These are phyloP conservation scores for Megaceryle maxima DNA, from an alignment of 2,113 vertebrate species.

Conservation along the genomic window DNA sequence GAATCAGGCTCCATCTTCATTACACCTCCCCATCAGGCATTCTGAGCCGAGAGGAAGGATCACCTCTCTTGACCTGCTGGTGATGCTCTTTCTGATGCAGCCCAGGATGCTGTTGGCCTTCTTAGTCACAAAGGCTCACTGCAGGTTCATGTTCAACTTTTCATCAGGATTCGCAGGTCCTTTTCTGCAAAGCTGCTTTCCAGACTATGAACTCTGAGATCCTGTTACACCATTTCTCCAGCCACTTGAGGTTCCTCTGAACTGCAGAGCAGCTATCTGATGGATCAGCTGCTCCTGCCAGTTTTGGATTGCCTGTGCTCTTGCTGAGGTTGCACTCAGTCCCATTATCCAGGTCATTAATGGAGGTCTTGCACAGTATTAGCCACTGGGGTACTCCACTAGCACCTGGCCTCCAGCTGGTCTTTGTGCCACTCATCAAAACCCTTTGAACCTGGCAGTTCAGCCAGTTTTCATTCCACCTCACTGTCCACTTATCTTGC, in stretches of 20 bases:
- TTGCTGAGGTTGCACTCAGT: background rate
- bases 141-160: background rate
- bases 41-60: background rate
- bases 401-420: background rate
- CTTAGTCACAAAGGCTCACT: background rate
- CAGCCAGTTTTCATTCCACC: background rate
- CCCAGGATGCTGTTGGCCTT: background rate
- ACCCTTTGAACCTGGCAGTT: background rate
- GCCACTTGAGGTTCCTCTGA: background rate
- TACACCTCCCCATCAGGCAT: background rate
- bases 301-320: background rate
- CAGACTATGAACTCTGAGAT: background rate
- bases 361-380: background rate
- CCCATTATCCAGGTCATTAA: background rate
- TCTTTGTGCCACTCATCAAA: background rate
- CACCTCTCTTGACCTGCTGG: background rate
- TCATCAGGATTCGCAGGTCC: rapidly evolving
- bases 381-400: background rate
- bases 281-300: background rate
- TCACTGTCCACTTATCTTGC: background rate
- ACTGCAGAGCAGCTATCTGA: background rate
- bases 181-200: background rate
- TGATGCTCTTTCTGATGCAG: background rate
- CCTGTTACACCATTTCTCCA: background rate
- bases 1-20: background rate